Evolutionary conservation across 2,113 vertebrate genomes (phyloP), one percentile per base, ranked within the genome.

Genomic region (Sphaerodactylus townsendi): DNA sequence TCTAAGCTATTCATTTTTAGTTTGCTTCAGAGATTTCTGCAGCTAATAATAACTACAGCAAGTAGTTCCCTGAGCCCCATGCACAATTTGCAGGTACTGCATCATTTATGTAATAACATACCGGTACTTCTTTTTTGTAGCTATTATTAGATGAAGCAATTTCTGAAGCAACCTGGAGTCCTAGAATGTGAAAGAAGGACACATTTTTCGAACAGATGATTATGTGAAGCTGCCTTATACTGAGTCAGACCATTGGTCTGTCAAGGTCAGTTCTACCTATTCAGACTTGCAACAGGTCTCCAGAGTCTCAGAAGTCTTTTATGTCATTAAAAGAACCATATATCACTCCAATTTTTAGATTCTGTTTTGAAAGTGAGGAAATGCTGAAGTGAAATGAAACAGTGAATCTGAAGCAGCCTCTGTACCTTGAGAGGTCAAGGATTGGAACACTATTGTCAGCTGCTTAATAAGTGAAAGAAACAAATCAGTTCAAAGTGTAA

Each of bases 321-420:
- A 56, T 70, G 11, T 65, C 46, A 78, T 62, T 69, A 37, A 69
- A 69, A 35, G 66, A 69, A 69, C 9, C 41, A 23, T 46, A 69
- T 50, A 62, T 48, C 35, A 79, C 30, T 65, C 11, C 65, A 19
- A 41, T 28, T 30, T 64, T 30, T n/a, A 37, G 48, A 33, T 68
- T 77, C 11, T 19, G 1, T 50, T 69, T 77, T 17, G 53, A 21
- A 71, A 46, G 9, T 62, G n/a, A 46, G 6, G 64, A 71, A 78
- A 44, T 91, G 85, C 91, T 90, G 88, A 90, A 89, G 85, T 71
- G 92, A 92, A 95, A 90, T 88, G 88, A 92, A 93, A 48, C 33
- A 64, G 25, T 88, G 33, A 62, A 85, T 91, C 86, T 92, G 79
- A 90, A 84, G 65, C 85, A 85, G 41, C 72, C 64, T 83, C 37